Evolutionary conservation across 2,113 vertebrate genomes (phyloP).

Genomic region (Onychostoma macrolepis): DNA sequence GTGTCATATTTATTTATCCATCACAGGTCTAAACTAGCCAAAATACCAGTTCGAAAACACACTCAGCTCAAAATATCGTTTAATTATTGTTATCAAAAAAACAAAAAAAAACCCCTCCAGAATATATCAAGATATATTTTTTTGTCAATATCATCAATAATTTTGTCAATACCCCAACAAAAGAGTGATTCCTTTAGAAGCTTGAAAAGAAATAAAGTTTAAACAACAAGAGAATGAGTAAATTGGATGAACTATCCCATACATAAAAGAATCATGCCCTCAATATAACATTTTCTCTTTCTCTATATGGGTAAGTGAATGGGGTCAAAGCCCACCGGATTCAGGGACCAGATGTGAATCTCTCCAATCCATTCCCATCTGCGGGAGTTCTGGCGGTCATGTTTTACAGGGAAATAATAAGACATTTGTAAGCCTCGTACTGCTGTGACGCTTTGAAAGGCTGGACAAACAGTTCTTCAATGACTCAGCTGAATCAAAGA

Average conservation of each 20-base stretch:
- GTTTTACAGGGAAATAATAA: conserved; percentile 29
- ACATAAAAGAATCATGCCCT: conserved; percentile 65
- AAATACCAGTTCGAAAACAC: neutral
- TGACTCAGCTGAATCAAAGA: conserved; percentile 29
- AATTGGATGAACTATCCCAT: neutral
- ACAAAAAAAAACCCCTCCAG: too few species aligned
- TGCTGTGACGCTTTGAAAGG: conserved; percentile 4
- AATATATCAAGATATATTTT: too few species aligned
- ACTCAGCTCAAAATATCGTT: neutral
- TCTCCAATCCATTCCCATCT: conserved; percentile 24
- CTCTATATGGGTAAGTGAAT: conserved; percentile 60
- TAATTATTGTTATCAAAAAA: too few species aligned
- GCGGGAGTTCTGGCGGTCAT: neutral
- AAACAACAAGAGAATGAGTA: neutral
- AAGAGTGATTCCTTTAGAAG: neutral
- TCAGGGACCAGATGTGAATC: conserved; percentile 49
- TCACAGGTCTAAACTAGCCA: too few species aligned
- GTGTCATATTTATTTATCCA: too few species aligned
- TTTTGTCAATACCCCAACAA: neutral
- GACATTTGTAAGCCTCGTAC: conserved; percentile 8
- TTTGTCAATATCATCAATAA: too few species aligned
- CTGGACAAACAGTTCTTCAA: conserved; percentile 37
- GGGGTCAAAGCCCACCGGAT: conserved; percentile 64
- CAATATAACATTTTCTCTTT: conserved; percentile 70
- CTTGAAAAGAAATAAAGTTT: neutral